Base-by-base conservation (phyloP, 1,140 invertebrate species). In the Drosophila kanapiae region DNA sequence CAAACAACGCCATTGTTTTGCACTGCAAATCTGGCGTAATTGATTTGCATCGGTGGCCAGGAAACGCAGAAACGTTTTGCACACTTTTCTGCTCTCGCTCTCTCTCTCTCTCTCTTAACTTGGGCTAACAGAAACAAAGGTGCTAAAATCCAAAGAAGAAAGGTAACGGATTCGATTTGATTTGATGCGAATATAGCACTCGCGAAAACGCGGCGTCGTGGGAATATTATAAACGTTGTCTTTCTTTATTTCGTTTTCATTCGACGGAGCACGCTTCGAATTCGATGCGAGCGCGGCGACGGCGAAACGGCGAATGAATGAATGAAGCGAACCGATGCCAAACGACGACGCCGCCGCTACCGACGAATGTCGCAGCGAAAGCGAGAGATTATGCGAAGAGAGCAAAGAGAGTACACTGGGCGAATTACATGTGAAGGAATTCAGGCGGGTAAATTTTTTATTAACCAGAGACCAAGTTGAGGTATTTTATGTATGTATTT, bases 1-100 rank as follows among this genome's bases (percentile, higher is more conserved):
- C 71, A 75, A 82, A 76, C 62, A 86, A 65, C 84, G 83, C 83
- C 83, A 86, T 86, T 51, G 84, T 88, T 86, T 83, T 82, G 79
- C 72, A 79, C 80, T 79, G 82, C 82, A 86, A 76, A 76, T 67
- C 72, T 76, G 74, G 61, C 72, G 74, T 65, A 76, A 76, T 75
- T 76, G 72, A 76, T 76, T 76, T 76, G 74, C 74, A 76, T 76
- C 61, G 72, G 72, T 68, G 49, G 62, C 68, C 47, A 59, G 49
- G 49, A 40, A 59, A 58, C 37, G 67, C 67, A 70, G 42, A 38
- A 72, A 57, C 37, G 67, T 35, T 54, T 48, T 38, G 53, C 43
- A 35, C 45, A 33, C 37, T 4, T 10, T 11, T 4, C 35, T 37
- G 7, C 7, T 37, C 7, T 18, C 33, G 0, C 6, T 7, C 5